Conservation (phyloP, 2,797 vertebrate genomes). For the Acrossocheilus wenchowensis region DNA sequence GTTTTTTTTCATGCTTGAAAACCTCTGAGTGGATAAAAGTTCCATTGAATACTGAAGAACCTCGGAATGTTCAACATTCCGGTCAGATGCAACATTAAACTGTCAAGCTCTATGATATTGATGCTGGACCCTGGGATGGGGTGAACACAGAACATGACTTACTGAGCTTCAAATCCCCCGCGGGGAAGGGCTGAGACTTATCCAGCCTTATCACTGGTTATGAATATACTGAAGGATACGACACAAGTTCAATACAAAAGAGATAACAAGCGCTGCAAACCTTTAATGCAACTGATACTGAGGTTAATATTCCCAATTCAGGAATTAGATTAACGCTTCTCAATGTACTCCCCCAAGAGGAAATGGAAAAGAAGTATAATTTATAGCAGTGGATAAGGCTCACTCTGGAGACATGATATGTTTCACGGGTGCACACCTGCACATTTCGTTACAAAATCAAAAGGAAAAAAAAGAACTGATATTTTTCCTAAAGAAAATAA, state of each 20-base stretch:
- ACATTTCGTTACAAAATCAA: neutral
- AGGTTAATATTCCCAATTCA: constrained; percentile 18
- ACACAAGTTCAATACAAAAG: constrained; percentile 8
- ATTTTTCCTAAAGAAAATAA: neutral
- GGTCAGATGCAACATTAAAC: constrained; percentile 26
- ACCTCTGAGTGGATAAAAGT: too few species aligned
- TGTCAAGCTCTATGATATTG: constrained; percentile 22
- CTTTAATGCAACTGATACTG: neutral
- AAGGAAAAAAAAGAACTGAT: neutral
- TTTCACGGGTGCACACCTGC: neutral
- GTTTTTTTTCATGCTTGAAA: too few species aligned
- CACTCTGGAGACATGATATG: neutral
- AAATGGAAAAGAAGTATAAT: neutral
- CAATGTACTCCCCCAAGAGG: constrained; percentile 20
- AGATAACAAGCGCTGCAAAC: constrained; percentile 4
- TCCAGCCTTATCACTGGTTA: constrained; percentile 19
- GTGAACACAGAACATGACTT: constrained; percentile 23
- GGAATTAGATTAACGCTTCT: constrained; percentile 24
- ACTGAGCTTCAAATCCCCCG: constrained; percentile 24
- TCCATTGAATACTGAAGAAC: too few species aligned
- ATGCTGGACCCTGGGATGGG: neutral
- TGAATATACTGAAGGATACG: constrained; percentile 19
- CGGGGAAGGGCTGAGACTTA: constrained; percentile 9
- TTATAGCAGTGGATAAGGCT: constrained; percentile 16
- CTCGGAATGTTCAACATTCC: too few species aligned